These are phyloP conservation scores for Hemitrygon akajei DNA, from an alignment of 2,797 vertebrate genomes.

Conservation along the genomic window DNA sequence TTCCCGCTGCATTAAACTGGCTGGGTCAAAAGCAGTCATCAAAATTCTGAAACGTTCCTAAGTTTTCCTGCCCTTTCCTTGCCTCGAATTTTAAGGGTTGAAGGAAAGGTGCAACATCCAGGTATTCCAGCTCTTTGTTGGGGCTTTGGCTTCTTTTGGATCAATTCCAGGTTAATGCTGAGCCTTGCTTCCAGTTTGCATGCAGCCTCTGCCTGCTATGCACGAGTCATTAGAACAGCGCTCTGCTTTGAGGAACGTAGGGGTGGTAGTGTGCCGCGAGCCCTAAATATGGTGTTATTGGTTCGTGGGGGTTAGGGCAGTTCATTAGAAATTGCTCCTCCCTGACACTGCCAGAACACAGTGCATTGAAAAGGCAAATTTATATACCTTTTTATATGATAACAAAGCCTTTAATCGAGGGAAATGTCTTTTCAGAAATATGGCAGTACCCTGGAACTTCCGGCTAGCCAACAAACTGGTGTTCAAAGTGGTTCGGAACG, in stretches of 20 bases:
- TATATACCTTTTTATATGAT: not conserved
- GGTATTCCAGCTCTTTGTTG: too few relatives aligned
- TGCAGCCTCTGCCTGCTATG: not conserved
- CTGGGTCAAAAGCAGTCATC: too few relatives aligned
- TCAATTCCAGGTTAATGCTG: not conserved
- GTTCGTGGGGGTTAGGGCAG: not conserved
- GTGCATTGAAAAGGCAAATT: too few relatives aligned
- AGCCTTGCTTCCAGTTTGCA: not conserved
- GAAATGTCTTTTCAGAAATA: slow-evolving; percentile 47
- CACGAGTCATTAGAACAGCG: too few relatives aligned
- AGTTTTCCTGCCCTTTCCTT: not conserved
- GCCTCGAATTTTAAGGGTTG: not conserved
- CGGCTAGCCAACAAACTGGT: slow-evolving; percentile 74
- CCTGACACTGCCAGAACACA: too few relatives aligned
- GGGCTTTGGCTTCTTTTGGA: not conserved
- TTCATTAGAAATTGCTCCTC: not conserved
- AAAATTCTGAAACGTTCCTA: too few relatives aligned
- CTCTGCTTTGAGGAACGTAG: not conserved
- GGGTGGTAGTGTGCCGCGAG: too few relatives aligned
- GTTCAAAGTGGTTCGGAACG: slow-evolving; percentile 74
- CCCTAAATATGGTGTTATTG: not conserved
- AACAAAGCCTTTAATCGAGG: not conserved
- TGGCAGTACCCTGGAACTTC: slow-evolving; percentile 61
- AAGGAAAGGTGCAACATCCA: not conserved
- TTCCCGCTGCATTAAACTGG: too few relatives aligned